Evolutionary conservation across 2,113 vertebrate genomes (phyloP), one percentile per base, ranked within the genome.

Genomic region (Crotalus horridus): DNA sequence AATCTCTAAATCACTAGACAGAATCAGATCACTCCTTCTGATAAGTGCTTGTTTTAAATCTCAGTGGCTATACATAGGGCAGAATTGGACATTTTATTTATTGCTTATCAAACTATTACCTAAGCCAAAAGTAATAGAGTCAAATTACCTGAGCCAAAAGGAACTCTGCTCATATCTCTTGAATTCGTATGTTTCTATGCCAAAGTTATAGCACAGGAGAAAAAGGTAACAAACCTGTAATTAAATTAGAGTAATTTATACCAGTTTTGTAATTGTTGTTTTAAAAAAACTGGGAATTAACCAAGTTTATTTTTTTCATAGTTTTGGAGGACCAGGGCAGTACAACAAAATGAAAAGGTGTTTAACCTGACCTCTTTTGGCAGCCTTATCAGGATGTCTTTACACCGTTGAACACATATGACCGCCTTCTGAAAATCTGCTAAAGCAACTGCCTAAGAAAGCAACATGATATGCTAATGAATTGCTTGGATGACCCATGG

Each of bases 161-260:
- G 96, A 97, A 93, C 98, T 98, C 93, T 99, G 98, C 90, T 99
- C 98, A 95, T 97, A 98, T 85, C 96, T 98, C 96, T 97, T 98
- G 92, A 95, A 2, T 94, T 97, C 97, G 92, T 98, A 98, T 4
- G 97, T 96, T 90, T 99, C 98, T 87, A 99, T 93, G 94, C 99
- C 99, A 96, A 99, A 99, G 96, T 99, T 99, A 95, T 99, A 99
- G 95, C 99, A 99, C 94, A 99, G 97, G 51, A 98, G 90, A 88
- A 98, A 98, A 91, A 99, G 97, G 96, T 98, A 98, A n/a, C 94
- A 97, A 61, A 96, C 96, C 99, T 99, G 97, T 48, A 97, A 96
- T 29, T 94, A 94, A 96, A 91, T 93, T 64, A 93, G 20, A 55
- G 1, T 1, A 88, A 93, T 4, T 95, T 90, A 90, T 54, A 39